Base-by-base conservation (phyloP, 37 sponge, comb jelly and placozoan species). In the Aphrocallistes beatrix region DNA sequence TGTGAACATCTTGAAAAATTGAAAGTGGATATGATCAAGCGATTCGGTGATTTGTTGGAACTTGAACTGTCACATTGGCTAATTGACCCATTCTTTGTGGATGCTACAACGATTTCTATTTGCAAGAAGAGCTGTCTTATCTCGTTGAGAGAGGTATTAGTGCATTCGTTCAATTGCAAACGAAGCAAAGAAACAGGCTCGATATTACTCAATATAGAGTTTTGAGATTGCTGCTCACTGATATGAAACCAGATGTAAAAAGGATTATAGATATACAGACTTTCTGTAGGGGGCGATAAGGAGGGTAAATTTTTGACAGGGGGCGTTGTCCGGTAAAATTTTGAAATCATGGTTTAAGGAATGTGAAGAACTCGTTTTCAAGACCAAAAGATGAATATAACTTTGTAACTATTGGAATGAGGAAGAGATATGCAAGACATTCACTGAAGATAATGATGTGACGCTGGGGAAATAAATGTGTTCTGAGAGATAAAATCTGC, bases 81-180 rank as follows among this genome's bases (percentile, higher is more conserved):
- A 60, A 60, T 60, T 60, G 75, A 60, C 75, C 34, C 75, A 60
- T 60, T 60, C 21, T 60, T 19, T 60, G 75, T 60, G 75, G 75
- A 60, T 60, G 75, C n/a, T 60, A 60, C 25, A 60, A 60, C 17
- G 75, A 19, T 60, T 60, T 60, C 75, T 60, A 60, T 60, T 60
- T 60, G 75, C 75, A 60, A 60, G 75, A 60, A n/a, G n/a, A n/a
- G n/a, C n/a, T n/a, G n/a, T 60, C 75, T 60, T 60, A 21, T 60
- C 75, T 60, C 75, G 75, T 60, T 60, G 75, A 60, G 75, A 60
- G 75, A 60, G 75, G 75, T 32, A 25, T 60, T 60, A 60, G 75
- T 30, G 75, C 75, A 60, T 3, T 28, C 21, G 75, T 60, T 47
- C 34, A 60, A 60, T 60, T 32, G 75, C 75, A 25, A 60, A 60